Evolutionary conservation across 2,113 vertebrate genomes (phyloP).

Genomic region (Sebastes schlegelii): DNA sequence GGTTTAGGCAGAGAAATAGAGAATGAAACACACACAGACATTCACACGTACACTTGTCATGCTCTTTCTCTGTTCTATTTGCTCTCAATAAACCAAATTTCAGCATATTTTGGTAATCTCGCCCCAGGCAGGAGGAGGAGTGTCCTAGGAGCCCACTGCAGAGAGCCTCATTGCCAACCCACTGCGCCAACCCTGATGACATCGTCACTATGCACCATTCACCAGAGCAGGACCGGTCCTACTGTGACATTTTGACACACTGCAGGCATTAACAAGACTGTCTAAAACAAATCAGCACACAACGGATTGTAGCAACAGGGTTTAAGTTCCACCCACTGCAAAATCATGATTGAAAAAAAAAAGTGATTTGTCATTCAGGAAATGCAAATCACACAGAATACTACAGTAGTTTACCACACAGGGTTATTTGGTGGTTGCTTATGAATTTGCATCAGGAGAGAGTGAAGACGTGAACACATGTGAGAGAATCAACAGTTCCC

Average conservation of each 20-base stretch:
- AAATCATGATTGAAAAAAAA: not conserved
- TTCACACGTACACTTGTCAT: not conserved
- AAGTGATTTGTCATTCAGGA: not conserved
- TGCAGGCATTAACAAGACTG: not conserved
- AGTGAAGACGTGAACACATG: too few species aligned
- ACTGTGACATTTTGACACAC: constrained; percentile 22
- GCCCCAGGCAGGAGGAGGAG: constrained; percentile 55
- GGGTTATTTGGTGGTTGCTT: not conserved
- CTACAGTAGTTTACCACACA: not conserved
- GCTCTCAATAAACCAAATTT: constrained; percentile 56
- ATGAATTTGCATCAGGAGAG: not conserved
- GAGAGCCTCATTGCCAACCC: constrained; percentile 74
- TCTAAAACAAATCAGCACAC: not conserved
- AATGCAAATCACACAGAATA: constrained; percentile 1
- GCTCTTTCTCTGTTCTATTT: constrained; percentile 29
- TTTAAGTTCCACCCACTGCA: not conserved
- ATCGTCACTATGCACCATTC: constrained; percentile 76
- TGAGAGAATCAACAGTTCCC: not conserved
- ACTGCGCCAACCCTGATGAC: constrained; percentile 75
- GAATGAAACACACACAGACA: not conserved
- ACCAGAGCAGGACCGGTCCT: constrained; percentile 49
- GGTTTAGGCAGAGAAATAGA: constrained; percentile 2
- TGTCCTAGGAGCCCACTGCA: constrained; percentile 71
- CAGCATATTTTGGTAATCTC: constrained; percentile 57
- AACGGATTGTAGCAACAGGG: not conserved